Evolutionary conservation across 2,888 invertebrate species (phyloP).

Genomic region (Drosophila algonquin): DNA sequence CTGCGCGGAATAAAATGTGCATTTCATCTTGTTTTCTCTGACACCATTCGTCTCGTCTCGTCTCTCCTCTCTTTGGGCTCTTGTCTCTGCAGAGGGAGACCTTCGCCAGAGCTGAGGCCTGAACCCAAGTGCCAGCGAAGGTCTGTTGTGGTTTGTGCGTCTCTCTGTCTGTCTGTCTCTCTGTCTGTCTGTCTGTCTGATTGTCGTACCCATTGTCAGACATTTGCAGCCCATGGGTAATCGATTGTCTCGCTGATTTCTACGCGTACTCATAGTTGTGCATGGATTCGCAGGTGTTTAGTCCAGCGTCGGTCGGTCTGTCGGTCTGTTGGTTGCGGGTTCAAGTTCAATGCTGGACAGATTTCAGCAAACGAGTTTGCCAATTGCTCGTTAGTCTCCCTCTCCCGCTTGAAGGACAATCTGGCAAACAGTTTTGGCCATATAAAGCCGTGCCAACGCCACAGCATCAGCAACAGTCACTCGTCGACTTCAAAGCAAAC

Average conservation of each 20-base stretch:
- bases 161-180: too few relatives aligned
- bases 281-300: constrained; percentile 21
- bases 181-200: neutral
- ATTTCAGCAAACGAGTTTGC: constrained; percentile 52
- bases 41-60: neutral
- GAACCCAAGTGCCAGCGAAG: neutral
- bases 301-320: constrained; percentile 1
- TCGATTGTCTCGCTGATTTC: constrained; percentile 27
- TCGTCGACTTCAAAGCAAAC: constrained; percentile 50
- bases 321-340: constrained; percentile 28
- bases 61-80: too few relatives aligned
- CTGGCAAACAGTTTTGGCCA: constrained; percentile 34
- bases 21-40: constrained; percentile 51
- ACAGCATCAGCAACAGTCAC: constrained; percentile 61
- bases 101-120: neutral
- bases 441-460: constrained; percentile 50
- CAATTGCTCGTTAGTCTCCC: constrained; percentile 43
- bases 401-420: constrained; percentile 61
- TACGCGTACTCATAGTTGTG: constrained; percentile 1
- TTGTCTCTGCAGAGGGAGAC: neutral
- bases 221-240: constrained; percentile 35
- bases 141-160: neutral
- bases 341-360: constrained; percentile 75
- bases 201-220: constrained; percentile 18
- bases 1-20: constrained; percentile 55